Evolutionary conservation across 2,888 invertebrate species (phyloP).

Genomic region (Micoletzkya japonica): DNA sequence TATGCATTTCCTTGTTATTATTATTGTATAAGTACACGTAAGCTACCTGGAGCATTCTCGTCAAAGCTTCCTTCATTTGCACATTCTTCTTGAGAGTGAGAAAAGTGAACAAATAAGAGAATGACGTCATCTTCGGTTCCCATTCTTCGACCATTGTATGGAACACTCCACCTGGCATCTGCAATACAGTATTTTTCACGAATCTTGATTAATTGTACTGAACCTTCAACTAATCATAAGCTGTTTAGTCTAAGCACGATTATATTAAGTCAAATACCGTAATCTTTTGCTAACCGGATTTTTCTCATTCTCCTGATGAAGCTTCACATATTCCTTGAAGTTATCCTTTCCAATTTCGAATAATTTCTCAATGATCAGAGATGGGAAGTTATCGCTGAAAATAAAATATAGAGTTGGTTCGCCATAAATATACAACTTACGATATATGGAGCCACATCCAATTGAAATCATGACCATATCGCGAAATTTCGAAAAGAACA

Average conservation of each 20-base stretch:
- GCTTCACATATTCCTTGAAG: slow-evolving; percentile 34
- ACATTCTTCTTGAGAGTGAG: slow-evolving; percentile 36
- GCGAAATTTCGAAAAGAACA: slow-evolving; percentile 37
- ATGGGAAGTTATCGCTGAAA: slow-evolving; percentile 38
- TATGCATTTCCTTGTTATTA: too few relatives aligned
- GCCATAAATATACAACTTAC: slow-evolving; percentile 27
- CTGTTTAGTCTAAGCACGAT: not conserved
- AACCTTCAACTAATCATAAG: not conserved
- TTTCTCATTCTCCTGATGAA: slow-evolving; percentile 16
- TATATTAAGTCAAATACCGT: not conserved
- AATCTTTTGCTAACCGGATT: not conserved
- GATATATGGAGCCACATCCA: slow-evolving; percentile 50
- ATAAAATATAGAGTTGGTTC: not conserved
- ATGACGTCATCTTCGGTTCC: slow-evolving; percentile 4
- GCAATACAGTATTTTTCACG: not conserved
- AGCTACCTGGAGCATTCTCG: slow-evolving; percentile 32
- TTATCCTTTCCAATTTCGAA: slow-evolving; percentile 37
- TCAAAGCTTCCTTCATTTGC: slow-evolving; percentile 35
- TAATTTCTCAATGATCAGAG: slow-evolving; percentile 36
- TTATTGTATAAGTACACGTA: too few relatives aligned
- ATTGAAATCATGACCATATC: slow-evolving; percentile 41
- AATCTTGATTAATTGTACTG: not conserved
- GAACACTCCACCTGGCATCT: not conserved
- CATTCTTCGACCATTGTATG: not conserved
- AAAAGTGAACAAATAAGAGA: slow-evolving; percentile 36